phyloP scores from a whole-genome alignment of 2,888 invertebrate species.

The Aricia artaxerxes region DNA sequence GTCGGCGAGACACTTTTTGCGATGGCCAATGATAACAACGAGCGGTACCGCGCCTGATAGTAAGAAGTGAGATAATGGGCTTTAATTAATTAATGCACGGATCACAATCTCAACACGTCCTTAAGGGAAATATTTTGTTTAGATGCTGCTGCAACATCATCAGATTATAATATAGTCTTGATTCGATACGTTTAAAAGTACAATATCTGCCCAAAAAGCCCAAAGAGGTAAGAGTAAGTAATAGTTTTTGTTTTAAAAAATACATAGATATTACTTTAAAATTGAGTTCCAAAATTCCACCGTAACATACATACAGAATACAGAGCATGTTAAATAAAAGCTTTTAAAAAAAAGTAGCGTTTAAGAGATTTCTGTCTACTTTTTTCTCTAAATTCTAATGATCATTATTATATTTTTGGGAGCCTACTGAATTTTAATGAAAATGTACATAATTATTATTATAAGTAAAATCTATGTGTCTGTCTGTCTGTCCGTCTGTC shows the following conservation, averaged over 20 bases:
- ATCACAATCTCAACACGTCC: conserved; percentile 40
- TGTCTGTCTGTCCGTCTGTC: no score
- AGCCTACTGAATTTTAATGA: background rate
- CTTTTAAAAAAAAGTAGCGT: no score
- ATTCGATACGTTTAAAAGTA: background rate
- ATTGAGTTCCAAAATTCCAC: no score
- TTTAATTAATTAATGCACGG: conserved; percentile 61
- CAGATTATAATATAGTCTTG: background rate
- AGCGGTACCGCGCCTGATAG: conserved; percentile 66
- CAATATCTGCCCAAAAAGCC: background rate
- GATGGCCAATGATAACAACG: conserved; percentile 75
- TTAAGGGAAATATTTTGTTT: conserved; percentile 26
- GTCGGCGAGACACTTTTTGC: conserved; percentile 77
- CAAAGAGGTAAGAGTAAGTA: background rate
- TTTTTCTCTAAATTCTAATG: no score
- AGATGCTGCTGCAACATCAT: background rate
- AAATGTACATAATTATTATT: background rate
- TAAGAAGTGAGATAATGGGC: conserved; percentile 57
- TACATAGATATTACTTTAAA: no score
- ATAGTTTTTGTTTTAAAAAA: no score
- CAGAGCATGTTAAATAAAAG: no score
- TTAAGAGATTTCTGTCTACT: no score
- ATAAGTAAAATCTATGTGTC: background rate
- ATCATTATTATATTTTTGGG: background rate
- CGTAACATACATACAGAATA: no score